Evolutionary conservation across 2,797 vertebrate genomes (phyloP), one percentile per base, ranked within the genome.

Genomic region (Pteronotus mesoamericanus): DNA sequence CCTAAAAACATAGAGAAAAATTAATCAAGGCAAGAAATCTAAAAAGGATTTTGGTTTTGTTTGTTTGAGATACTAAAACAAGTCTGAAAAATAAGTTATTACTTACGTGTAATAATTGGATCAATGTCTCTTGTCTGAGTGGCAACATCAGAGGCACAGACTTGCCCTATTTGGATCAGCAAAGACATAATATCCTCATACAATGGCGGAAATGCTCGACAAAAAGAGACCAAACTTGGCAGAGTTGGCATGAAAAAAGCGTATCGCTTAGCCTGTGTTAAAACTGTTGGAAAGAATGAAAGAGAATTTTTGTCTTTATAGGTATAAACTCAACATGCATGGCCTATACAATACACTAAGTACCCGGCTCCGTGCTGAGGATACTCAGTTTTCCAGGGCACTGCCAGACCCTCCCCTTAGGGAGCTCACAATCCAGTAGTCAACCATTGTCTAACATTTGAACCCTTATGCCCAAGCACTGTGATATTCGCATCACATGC

Each of bases 231-330:
- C 98, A 99, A 98, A 97, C 99, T 99, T 0, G 99, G 99, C 98
- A 99, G 98, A 26, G 99, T 99, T 32, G 99, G 99, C 99, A 99
- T 99, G 97, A 99, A 99, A 97, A 99, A 99, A 71, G 98, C 97
- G 92, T 99, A 99, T 6, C 99, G 99, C 98, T 99, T 99, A 46
- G 99, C 98, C 89, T 99, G 99, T 32, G 99, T 99, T 98, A 99
- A 98, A 95, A 99, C 99, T 99, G 68, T 77, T 57, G 32, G 57
- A 68, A 91, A 96, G 57, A 97, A 96, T 64, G 51, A 89, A 91
- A 91, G 37, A 94, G 39, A 94, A 86, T 39, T 85, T 85, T 94
- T 85, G 68, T 88, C 48, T 91, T 94, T 68, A 53, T 46, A 93
- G 46, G 59, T 44, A 94, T 19, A 83, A 78, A 93, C 83, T 96